Evolutionary conservation across 2,888 invertebrate genomes (phyloP).

Genomic region (Dione vanillae): DNA sequence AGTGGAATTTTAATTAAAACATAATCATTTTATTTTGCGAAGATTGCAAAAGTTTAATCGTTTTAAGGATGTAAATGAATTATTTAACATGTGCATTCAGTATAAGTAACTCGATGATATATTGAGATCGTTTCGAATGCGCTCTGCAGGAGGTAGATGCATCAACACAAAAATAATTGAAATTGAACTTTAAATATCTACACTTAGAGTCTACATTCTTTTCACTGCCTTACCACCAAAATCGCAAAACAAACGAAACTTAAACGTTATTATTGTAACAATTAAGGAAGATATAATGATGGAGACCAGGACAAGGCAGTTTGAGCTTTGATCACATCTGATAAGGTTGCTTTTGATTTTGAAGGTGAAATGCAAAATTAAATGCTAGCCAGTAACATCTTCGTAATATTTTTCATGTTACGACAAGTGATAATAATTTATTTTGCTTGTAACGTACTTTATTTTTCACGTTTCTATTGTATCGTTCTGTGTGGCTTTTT

Average conservation of each 20-base stretch:
- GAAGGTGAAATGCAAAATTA: conserved; percentile 54
- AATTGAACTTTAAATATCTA: conserved; percentile 54
- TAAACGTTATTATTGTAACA: conserved; percentile 72
- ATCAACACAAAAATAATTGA: conserved; percentile 59
- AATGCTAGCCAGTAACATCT: conserved; percentile 68
- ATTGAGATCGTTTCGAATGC: conserved; percentile 75
- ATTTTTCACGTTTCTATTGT: conserved; percentile 51
- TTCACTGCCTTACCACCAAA: conserved; percentile 51
- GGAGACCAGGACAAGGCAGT: conserved; percentile 48
- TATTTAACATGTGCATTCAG: conserved; percentile 45
- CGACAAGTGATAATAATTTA: conserved; percentile 79
- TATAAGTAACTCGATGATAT: conserved; percentile 69
- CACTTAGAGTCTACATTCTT: conserved; percentile 51
- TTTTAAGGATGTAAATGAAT: conserved; percentile 35
- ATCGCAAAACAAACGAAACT: conserved; percentile 78
- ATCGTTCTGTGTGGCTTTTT: conserved; percentile 17
- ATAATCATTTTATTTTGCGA: background rate
- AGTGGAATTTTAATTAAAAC: background rate
- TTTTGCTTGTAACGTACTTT: conserved; percentile 59
- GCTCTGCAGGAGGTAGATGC: conserved; percentile 76
- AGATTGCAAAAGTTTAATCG: conserved; percentile 28
- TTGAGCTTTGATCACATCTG: conserved; percentile 45
- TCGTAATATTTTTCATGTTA: conserved; percentile 73
- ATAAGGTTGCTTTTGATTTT: conserved; percentile 54
- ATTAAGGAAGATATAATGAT: conserved; percentile 75